Conservation (phyloP, 2,888 invertebrate genomes). For the Siphlonurus alternatus region DNA sequence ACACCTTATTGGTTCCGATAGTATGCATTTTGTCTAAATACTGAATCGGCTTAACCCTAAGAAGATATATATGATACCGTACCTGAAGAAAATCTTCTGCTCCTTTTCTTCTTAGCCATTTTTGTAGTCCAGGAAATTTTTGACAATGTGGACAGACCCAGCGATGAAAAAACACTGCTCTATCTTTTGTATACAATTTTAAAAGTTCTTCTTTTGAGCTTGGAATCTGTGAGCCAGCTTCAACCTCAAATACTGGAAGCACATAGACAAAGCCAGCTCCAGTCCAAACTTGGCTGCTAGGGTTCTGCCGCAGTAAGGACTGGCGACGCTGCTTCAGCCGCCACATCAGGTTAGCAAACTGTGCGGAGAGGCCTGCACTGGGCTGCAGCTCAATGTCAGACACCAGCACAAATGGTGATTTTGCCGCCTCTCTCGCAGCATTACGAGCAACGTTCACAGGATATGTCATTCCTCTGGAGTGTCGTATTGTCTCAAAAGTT, state of each 20-base stretch:
- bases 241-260: slow-evolving; percentile 46
- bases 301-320: slow-evolving; percentile 3
- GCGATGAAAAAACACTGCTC: slow-evolving; percentile 48
- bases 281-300: slow-evolving; percentile 6
- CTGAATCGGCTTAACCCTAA: no score
- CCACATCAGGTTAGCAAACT: slow-evolving; percentile 37
- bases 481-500: slow-evolving; percentile 16
- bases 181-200: slow-evolving; percentile 33
- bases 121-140: slow-evolving; percentile 51
- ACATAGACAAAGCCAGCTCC: slow-evolving; percentile 37
- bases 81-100: slow-evolving; percentile 35
- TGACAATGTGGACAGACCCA: slow-evolving; percentile 55
- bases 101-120: slow-evolving; percentile 40
- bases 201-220: slow-evolving; percentile 39
- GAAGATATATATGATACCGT: no score
- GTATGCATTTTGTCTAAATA: neutral
- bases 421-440: slow-evolving; percentile 45
- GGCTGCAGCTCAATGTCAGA: slow-evolving; percentile 57
- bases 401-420: slow-evolving; percentile 44
- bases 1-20: no score
- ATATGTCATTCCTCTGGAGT: slow-evolving; percentile 32
- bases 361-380: slow-evolving; percentile 40
- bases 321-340: neutral
- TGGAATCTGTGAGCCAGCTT: slow-evolving; percentile 30
- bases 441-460: slow-evolving; percentile 59